Percentiles rank a stretch among this genome's conserved stretches.
phyloP scores from a whole-genome alignment of 2,113 vertebrate genomes.

The Amphilophus citrinellus region DNA sequence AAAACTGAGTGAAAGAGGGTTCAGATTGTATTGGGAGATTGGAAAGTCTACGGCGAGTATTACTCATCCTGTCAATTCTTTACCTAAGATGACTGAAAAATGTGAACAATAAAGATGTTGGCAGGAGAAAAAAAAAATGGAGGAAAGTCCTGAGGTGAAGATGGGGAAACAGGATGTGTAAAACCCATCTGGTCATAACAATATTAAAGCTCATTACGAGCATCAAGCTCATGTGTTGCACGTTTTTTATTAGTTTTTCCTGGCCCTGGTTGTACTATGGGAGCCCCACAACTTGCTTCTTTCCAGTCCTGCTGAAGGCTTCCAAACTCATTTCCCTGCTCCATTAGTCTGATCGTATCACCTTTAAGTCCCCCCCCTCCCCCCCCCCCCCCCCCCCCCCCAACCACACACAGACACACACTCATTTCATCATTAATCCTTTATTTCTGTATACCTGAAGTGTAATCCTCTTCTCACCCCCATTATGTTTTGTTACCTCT shows the following conservation, averaged over 20 bases:
- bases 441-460: neutral
- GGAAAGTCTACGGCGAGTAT: neutral
- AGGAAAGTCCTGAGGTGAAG: constrained; percentile 14
- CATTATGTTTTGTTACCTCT: neutral
- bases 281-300: constrained; percentile 1
- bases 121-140: constrained; percentile 3
- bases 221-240: constrained; percentile 47
- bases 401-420: neutral
- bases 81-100: constrained; percentile 17
- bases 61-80: neutral
- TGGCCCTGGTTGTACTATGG: constrained; percentile 44
- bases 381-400: neutral
- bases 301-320: constrained; percentile 27
- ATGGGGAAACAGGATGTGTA: constrained; percentile 55
- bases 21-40: neutral
- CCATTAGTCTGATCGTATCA: constrained; percentile 4
- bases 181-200: constrained; percentile 34
- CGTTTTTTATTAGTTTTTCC: constrained; percentile 70
- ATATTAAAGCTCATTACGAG: constrained; percentile 57
- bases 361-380: neutral
- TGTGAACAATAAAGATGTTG: neutral
- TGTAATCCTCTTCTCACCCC: neutral
- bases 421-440: constrained; percentile 32
- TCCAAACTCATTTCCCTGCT: neutral
- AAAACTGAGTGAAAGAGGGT: constrained; percentile 3